phyloP scores from a whole-genome alignment of 2,797 vertebrate species.

The Ptychadena robeensis region DNA sequence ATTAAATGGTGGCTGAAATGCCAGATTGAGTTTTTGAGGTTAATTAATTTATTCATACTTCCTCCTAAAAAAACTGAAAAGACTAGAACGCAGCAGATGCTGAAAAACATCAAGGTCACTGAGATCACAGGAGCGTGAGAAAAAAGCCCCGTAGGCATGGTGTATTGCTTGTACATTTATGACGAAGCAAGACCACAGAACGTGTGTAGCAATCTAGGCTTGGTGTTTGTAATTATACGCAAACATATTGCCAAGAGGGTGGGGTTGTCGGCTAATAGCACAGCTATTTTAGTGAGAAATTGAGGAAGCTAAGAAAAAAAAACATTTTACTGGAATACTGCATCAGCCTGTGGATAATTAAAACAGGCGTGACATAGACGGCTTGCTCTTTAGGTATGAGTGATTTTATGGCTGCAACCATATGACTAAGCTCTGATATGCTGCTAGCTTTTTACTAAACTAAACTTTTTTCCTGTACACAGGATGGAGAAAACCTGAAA shows the following conservation, averaged over 20 bases:
- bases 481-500: no score
- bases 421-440: no score
- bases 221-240: slow-evolving; percentile 59
- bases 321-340: slow-evolving; percentile 6
- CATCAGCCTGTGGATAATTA: slow-evolving; percentile 7
- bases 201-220: slow-evolving; percentile 59
- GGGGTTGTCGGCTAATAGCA: background rate
- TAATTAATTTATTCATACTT: slow-evolving; percentile 67
- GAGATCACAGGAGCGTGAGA: slow-evolving; percentile 66
- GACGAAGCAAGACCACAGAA: slow-evolving; percentile 62
- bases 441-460: no score
- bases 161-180: slow-evolving; percentile 61
- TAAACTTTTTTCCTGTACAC: no score
- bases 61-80: slow-evolving; percentile 65
- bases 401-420: background rate
- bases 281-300: slow-evolving; percentile 30
- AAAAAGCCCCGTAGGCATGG: slow-evolving; percentile 56
- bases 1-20: slow-evolving; percentile 69
- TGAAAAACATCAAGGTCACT: slow-evolving; percentile 66
- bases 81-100: slow-evolving; percentile 67
- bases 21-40: slow-evolving; percentile 67
- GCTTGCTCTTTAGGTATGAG: background rate
- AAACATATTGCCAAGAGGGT: slow-evolving; percentile 29
- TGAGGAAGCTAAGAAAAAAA: slow-evolving; percentile 36
- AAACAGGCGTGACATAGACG: background rate